phyloP scores from a whole-genome alignment of 2,113 vertebrate genomes.

The Heterocephalus glaber region DNA sequence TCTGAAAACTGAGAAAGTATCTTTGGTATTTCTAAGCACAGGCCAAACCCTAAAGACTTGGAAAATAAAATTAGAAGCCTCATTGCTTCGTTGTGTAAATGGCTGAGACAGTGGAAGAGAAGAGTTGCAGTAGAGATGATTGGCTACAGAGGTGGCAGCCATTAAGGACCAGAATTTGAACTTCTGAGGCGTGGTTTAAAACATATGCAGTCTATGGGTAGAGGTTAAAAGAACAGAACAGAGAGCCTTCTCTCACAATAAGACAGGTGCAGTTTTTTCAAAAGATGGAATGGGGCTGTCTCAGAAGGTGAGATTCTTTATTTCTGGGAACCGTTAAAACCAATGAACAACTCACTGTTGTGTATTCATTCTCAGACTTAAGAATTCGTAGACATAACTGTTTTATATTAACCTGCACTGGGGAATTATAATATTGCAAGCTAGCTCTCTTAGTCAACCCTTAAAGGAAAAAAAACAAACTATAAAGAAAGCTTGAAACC shows the following conservation, averaged over 20 bases:
- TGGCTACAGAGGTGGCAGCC: not conserved
- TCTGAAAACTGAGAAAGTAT: not conserved
- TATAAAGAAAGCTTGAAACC: not conserved
- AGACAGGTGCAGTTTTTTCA: not conserved
- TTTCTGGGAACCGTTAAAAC: not conserved
- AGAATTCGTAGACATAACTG: not conserved
- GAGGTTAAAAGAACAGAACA: not conserved
- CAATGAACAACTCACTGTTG: not conserved
- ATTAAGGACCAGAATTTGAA: not conserved
- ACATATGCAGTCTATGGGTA: not conserved
- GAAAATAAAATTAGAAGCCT: not conserved
- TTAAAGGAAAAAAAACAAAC: not conserved
- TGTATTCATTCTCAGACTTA: not conserved
- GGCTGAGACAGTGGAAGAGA: not conserved
- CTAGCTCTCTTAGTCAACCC: not conserved
- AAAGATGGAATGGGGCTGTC: not conserved
- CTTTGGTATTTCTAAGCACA: not conserved
- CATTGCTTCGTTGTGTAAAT: not conserved
- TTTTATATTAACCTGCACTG: not conserved
- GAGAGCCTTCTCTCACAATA: not conserved
- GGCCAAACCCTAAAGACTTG: not conserved
- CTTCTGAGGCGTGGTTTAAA: not conserved
- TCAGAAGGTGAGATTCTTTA: conserved; percentile 15
- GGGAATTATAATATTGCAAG: not conserved
- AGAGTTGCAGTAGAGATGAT: not conserved